Conservation (phyloP, 2,797 vertebrate genomes). For the Muraenolepis orangiensis region DNA sequence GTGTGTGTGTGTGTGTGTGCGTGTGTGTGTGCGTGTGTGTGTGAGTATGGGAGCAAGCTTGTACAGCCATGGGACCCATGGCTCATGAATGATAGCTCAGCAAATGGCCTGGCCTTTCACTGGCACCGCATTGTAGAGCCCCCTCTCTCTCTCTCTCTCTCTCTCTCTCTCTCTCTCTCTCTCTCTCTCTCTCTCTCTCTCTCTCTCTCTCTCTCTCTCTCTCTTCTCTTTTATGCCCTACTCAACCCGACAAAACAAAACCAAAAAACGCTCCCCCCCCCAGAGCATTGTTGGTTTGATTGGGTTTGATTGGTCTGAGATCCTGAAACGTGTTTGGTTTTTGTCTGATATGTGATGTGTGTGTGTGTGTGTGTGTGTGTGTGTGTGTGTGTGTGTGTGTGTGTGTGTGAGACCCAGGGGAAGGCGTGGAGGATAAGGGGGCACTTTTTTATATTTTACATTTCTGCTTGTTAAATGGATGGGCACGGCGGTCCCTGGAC, state of each 20-base stretch:
- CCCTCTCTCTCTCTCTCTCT: no score
- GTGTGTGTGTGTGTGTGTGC: no score
- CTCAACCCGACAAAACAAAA: conserved; percentile 48
- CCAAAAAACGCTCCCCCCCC: conserved; percentile 53
- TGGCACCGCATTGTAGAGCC: conserved; percentile 69
- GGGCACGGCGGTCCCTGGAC: conserved; percentile 65
- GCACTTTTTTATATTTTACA: conserved; percentile 59
- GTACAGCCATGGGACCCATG: conserved; percentile 78
- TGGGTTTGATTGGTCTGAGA: conserved; percentile 72
- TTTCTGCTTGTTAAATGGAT: conserved; percentile 69
- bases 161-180: no score
- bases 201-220: no score
- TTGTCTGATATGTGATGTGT: conserved; percentile 63
- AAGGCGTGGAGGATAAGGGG: conserved; percentile 3
- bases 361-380: conserved; percentile 23
- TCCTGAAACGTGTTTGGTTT: conserved; percentile 70
- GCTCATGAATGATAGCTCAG: conserved; percentile 82
- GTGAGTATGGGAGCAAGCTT: conserved; percentile 86
- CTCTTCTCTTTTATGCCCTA: conserved; percentile 70
- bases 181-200: no score
- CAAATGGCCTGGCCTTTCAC: conserved; percentile 77
- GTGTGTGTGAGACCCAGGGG: conserved; percentile 10
- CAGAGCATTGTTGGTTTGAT: conserved; percentile 73
- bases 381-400: conserved; percentile 30
- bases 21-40: no score